A percentile compares a stretch with the other conserved stretches of the same genome.
Conservation (phyloP, 2,888 invertebrate genomes). For the Syrphus vitripennis region DNA sequence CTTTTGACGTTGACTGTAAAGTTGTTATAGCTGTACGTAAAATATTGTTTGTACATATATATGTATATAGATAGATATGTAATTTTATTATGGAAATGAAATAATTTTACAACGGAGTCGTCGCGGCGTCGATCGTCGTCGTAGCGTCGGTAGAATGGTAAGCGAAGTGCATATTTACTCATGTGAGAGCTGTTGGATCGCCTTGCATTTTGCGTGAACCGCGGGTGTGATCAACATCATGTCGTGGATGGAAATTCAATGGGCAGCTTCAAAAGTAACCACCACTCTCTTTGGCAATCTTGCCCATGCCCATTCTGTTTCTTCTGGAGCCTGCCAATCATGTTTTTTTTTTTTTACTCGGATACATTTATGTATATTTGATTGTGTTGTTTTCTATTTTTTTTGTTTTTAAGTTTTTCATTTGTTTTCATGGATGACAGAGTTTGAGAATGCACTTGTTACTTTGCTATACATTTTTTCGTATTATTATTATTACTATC, state of each 20-base stretch:
- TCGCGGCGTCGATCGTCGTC: not conserved
- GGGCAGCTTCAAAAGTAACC: slow-evolving; percentile 24
- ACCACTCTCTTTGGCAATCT: not conserved
- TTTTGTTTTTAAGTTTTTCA: slow-evolving; percentile 11
- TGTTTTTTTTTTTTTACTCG: slow-evolving; percentile 1
- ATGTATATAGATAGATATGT: not conserved
- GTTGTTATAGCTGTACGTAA: not conserved
- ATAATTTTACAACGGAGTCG: slow-evolving; percentile 2
- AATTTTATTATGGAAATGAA: slow-evolving; percentile 12
- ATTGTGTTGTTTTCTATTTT: slow-evolving; percentile 2
- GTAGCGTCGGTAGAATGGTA: slow-evolving; percentile 3
- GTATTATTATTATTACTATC: not conserved
- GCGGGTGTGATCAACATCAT: slow-evolving; percentile 68
- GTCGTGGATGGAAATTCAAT: slow-evolving; percentile 60
- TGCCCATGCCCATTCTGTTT: not conserved
- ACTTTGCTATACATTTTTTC: slow-evolving; percentile 26
- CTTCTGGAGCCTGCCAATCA: slow-evolving; percentile 9
- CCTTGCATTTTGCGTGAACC: slow-evolving; percentile 13
- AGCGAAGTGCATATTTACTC: slow-evolving; percentile 41
- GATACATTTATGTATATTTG: not conserved
- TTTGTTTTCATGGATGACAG: slow-evolving; percentile 61
- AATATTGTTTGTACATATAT: not conserved
- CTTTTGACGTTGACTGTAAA: not conserved
- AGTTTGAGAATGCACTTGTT: slow-evolving; percentile 63
- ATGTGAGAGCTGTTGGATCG: slow-evolving; percentile 41